Evolutionary conservation across 2,888 invertebrate species (phyloP), one percentile per base, ranked within the genome.

Genomic region (Stomorhina lunata): DNA sequence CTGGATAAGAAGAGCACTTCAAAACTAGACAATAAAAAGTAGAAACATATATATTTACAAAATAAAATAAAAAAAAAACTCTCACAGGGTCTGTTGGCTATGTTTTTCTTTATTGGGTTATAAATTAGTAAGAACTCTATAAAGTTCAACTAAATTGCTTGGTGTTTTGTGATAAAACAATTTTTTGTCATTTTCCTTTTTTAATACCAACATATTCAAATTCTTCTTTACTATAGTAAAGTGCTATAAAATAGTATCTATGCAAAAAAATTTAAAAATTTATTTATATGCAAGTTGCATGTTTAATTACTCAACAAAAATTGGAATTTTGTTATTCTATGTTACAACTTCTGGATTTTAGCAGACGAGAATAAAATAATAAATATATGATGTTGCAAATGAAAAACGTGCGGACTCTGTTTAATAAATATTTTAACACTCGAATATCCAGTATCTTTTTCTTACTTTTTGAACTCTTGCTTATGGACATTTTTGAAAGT

Each of bases 291-390:
- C 79, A 66, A 37, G 17, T 20, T 55, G 72, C 57, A 57, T 45
- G 65, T 79, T 72, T 66, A 72, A 79, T 72, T 79, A 48, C 65
- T 66, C 57, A 66, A 72, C 37, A 65, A 66, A 17, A 61, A 59
- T 53, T 61, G 15, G 1, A 55, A 65, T 10, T 20, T 10, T 0
- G 1, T n/a, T n/a, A 2, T 12, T 37, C 4, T 37, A 10, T 37
- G 17, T 48, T 48, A 9, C 45, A 59, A 34, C n/a, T n/a, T 17
- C 9, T 0, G 10, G 32, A 17, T 25, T 45, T 22, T 48, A 25
- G 29, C 17, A 37, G 9, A 32, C 22, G 25, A 27, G 12, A 17
- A 10, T 45, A 9, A 55, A 27, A 22, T 22, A 66, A 50, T 37
- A 48, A 65, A 65, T n/a, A 32, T 17, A 32, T 48, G 48, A 25